Conservation (phyloP, 2,113 vertebrate species). For the Trachemys scripta region DNA sequence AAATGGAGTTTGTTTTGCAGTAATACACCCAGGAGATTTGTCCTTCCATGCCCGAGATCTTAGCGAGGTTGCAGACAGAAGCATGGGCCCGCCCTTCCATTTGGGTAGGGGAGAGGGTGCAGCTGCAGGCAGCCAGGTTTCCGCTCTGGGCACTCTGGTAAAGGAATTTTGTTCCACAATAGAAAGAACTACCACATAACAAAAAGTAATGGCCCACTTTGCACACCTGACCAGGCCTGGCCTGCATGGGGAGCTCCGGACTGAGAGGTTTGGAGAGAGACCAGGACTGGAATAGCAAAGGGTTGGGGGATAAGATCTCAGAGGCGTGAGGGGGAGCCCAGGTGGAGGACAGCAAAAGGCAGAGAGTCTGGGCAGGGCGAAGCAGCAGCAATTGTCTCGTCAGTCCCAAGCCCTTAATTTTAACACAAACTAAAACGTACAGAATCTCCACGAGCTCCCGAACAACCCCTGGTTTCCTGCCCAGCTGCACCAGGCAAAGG, state of each 20-base stretch:
- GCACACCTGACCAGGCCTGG: not conserved
- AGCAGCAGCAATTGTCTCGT: too few species aligned
- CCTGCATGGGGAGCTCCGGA: too few species aligned
- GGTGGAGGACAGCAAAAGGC: too few species aligned
- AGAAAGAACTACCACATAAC: not conserved
- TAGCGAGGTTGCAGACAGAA: not conserved
- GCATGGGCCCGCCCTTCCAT: rapidly evolving
- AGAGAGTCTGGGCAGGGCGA: too few species aligned
- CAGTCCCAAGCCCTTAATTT: too few species aligned
- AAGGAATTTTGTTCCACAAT: not conserved
- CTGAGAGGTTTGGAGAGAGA: not conserved
- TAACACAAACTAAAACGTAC: too few species aligned
- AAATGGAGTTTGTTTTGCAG: not conserved
- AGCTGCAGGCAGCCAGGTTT: not conserved
- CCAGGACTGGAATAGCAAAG: not conserved
- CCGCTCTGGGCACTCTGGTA: not conserved
- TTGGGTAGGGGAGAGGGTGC: rapidly evolving
- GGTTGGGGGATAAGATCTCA: not conserved
- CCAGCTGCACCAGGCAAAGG: not conserved
- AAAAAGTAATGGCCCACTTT: not conserved
- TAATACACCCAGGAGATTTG: not conserved
- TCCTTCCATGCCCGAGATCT: not conserved
- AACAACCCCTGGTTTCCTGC: too few species aligned
- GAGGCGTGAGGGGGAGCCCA: too few species aligned
- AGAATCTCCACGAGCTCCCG: too few species aligned